A percentile compares a stretch with the other conserved stretches of the same genome.
These are phyloP conservation scores for Hippolais icterina DNA, from an alignment of 2,113 vertebrate species.

Conservation along the genomic window DNA sequence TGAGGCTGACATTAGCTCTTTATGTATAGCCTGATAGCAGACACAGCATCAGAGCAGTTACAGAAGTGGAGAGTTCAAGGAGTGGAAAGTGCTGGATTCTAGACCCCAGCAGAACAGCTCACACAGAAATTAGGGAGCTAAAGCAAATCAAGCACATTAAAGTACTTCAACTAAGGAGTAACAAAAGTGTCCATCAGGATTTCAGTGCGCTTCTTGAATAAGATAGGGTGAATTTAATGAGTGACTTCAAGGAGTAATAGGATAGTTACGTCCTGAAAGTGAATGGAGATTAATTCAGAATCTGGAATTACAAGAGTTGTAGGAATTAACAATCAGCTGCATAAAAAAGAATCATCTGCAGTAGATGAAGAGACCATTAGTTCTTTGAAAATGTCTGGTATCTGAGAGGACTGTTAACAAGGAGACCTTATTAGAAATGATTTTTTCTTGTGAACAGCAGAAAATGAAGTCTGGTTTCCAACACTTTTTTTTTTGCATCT, in stretches of 20 bases:
- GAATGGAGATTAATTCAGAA: conserved; percentile 35
- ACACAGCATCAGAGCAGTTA: background rate
- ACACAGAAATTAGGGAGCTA: background rate
- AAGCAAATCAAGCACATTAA: background rate
- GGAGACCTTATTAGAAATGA: background rate
- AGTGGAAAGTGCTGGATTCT: background rate
- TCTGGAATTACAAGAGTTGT: conserved; percentile 34
- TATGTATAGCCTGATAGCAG: background rate
- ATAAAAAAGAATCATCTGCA: conserved; percentile 6
- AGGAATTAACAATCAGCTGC: conserved; percentile 34
- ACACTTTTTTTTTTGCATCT: background rate
- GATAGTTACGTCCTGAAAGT: background rate
- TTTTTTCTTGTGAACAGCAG: background rate
- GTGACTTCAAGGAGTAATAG: background rate
- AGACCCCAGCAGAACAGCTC: background rate
- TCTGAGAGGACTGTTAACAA: background rate
- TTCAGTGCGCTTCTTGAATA: background rate
- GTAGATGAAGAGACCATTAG: conserved; percentile 23
- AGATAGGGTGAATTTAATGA: conserved; percentile 23
- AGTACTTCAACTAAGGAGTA: background rate
- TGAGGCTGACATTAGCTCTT: background rate
- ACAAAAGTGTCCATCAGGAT: background rate
- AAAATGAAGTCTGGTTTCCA: background rate
- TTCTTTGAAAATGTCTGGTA: conserved; percentile 6
- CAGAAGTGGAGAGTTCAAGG: background rate